Percentiles rank a stretch among this genome's conserved stretches.
These are phyloP conservation scores for Nipponacmea schrenckii DNA, from an alignment of 2,888 invertebrate species.

Conservation along the genomic window DNA sequence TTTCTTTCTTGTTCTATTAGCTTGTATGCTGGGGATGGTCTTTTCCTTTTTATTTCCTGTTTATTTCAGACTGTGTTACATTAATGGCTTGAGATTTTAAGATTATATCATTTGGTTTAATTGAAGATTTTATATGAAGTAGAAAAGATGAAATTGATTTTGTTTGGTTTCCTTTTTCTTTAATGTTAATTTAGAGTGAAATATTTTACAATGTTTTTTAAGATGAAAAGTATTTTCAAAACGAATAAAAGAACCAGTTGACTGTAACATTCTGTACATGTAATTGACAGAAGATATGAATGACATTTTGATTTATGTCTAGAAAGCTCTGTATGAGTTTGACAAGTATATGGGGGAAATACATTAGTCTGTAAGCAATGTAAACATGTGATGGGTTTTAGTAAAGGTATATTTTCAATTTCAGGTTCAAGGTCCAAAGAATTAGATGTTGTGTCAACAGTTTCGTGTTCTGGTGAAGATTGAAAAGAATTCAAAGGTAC, in stretches of 20 bases:
- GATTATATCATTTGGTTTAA: too few relatives aligned
- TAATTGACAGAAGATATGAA: background rate
- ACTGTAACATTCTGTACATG: background rate
- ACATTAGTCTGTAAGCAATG: background rate
- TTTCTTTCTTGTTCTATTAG: too few relatives aligned
- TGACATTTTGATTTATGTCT: background rate
- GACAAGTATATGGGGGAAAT: background rate
- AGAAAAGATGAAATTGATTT: too few relatives aligned
- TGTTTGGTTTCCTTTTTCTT: too few relatives aligned
- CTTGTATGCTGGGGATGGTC: too few relatives aligned
- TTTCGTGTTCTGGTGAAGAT: background rate
- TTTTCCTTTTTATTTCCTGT: too few relatives aligned
- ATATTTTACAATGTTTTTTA: background rate
- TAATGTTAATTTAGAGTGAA: too few relatives aligned
- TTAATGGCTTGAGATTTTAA: too few relatives aligned
- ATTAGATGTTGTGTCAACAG: too few relatives aligned
- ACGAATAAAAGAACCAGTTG: background rate
- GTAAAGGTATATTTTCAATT: too few relatives aligned
- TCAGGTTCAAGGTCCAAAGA: background rate
- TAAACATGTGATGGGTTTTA: background rate
- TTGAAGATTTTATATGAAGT: too few relatives aligned
- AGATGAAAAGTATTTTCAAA: background rate
- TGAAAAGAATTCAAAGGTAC: background rate
- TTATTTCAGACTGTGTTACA: too few relatives aligned
- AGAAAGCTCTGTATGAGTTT: background rate